Conservation (phyloP, 2,888 invertebrate genomes). For the Philonicus albiceps region DNA sequence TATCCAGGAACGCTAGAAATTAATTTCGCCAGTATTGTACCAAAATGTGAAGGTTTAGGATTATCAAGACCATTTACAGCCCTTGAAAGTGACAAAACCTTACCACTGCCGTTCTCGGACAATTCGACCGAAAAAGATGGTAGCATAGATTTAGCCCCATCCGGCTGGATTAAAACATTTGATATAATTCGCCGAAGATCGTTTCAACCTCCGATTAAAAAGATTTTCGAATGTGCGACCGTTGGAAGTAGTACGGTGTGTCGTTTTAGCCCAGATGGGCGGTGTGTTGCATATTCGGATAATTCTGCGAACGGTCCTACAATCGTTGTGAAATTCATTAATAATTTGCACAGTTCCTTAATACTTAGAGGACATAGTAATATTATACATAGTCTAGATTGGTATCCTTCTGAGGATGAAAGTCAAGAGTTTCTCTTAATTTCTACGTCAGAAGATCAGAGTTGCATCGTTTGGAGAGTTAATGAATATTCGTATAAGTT, state of each 20-base stretch:
- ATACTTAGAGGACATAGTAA: conserved; percentile 31
- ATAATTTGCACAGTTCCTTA: neutral
- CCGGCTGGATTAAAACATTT: neutral
- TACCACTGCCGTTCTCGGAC: neutral
- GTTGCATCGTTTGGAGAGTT: conserved; percentile 42
- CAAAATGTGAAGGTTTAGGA: conserved; percentile 25
- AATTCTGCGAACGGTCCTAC: neutral
- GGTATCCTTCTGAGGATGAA: neutral
- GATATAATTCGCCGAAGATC: neutral
- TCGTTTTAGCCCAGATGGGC: conserved; percentile 22
- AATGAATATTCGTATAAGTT: conserved; percentile 12
- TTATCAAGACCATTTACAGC: conserved; percentile 38
- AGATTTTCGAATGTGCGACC: neutral
- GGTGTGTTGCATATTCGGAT: conserved; percentile 31
- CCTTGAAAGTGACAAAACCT: conserved; percentile 25
- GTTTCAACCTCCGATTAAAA: neutral
- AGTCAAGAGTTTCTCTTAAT: neutral
- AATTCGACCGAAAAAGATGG: neutral
- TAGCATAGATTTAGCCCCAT: neutral
- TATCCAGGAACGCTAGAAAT: conserved; percentile 40
- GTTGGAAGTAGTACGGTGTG: conserved; percentile 25
- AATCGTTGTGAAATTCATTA: conserved; percentile 24
- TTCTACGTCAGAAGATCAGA: conserved; percentile 43
- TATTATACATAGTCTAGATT: conserved; percentile 32
- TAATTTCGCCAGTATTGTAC: conserved; percentile 5